Percentiles rank a stretch among this genome's conserved stretches.
Conservation (phyloP, 2,888 invertebrate genomes). For the Melangyna quadrimaculata region DNA sequence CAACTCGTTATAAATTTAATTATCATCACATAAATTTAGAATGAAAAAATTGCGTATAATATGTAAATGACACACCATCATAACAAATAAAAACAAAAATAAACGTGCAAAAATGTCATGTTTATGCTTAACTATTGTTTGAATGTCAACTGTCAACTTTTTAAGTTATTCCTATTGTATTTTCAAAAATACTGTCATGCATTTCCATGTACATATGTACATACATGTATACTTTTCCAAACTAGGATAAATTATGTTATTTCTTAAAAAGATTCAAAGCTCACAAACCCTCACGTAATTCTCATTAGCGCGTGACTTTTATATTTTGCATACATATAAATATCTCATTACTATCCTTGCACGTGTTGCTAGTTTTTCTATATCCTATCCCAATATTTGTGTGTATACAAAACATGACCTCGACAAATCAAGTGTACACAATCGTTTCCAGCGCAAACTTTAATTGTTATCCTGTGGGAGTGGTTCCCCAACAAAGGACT, state of each 20-base stretch:
- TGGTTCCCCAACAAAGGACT: slow-evolving; percentile 45
- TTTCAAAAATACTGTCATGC: not conserved
- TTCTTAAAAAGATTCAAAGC: not conserved
- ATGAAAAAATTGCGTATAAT: not conserved
- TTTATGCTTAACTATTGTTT: not conserved
- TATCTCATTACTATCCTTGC: slow-evolving; percentile 17
- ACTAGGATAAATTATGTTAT: not conserved
- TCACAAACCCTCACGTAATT: not conserved
- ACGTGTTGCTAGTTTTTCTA: slow-evolving; percentile 11
- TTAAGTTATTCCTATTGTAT: not conserved
- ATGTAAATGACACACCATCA: not conserved
- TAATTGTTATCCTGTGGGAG: slow-evolving; percentile 59
- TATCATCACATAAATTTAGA: too few relatives aligned
- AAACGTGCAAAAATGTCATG: not conserved
- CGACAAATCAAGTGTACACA: slow-evolving; percentile 66
- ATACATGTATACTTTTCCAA: not conserved
- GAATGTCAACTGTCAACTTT: not conserved
- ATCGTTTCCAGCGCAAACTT: slow-evolving; percentile 49
- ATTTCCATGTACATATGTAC: not conserved
- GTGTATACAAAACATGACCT: slow-evolving; percentile 52
- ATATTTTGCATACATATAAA: too few relatives aligned
- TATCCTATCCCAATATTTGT: slow-evolving; percentile 5
- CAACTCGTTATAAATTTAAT: too few relatives aligned
- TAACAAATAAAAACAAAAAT: not conserved
- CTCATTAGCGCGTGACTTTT: slow-evolving; percentile 5